Evolutionary conservation across 2,888 invertebrate species (phyloP).

Genomic region (Chrysodeixis includens): DNA sequence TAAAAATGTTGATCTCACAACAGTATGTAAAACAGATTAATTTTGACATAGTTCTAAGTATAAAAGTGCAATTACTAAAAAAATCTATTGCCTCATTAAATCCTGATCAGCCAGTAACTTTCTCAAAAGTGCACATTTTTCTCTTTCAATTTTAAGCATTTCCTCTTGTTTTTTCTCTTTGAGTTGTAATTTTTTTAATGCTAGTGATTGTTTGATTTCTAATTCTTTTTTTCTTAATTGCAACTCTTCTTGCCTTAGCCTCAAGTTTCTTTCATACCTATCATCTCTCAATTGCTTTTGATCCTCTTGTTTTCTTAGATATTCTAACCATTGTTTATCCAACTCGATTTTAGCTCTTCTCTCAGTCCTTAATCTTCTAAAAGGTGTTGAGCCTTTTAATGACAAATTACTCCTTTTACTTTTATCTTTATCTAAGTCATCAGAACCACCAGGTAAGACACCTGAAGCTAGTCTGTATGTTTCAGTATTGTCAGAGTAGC

Average conservation of each 20-base stretch:
- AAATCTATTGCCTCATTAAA: constrained; percentile 50
- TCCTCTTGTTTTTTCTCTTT: constrained; percentile 79
- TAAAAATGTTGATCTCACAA: constrained; percentile 4
- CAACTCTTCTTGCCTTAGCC: constrained; percentile 75
- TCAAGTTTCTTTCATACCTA: constrained; percentile 74
- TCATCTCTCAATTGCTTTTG: constrained; percentile 73
- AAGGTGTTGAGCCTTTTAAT: constrained; percentile 67
- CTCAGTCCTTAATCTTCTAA: constrained; percentile 74
- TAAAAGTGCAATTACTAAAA: constrained; percentile 21
- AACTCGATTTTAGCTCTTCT: constrained; percentile 76
- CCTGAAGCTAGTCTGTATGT: constrained; percentile 76
- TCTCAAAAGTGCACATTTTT: constrained; percentile 75
- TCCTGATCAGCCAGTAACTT: constrained; percentile 69
- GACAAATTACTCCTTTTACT: constrained; percentile 61
- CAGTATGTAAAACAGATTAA: constrained; percentile 5
- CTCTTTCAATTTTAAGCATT: constrained; percentile 75
- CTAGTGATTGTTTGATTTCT: constrained; percentile 77
- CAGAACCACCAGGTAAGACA: constrained; percentile 63
- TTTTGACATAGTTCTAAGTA: constrained; percentile 15
- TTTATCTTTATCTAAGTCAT: constrained; percentile 63
- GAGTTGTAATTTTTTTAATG: constrained; percentile 73
- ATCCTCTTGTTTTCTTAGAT: constrained; percentile 75
- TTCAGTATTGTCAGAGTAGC: constrained; percentile 68
- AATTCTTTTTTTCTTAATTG: constrained; percentile 74
- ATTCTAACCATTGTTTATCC: constrained; percentile 79